These are phyloP conservation scores for Danionella cerebrum DNA, from an alignment of 2,113 vertebrate genomes.

Conservation along the genomic window DNA sequence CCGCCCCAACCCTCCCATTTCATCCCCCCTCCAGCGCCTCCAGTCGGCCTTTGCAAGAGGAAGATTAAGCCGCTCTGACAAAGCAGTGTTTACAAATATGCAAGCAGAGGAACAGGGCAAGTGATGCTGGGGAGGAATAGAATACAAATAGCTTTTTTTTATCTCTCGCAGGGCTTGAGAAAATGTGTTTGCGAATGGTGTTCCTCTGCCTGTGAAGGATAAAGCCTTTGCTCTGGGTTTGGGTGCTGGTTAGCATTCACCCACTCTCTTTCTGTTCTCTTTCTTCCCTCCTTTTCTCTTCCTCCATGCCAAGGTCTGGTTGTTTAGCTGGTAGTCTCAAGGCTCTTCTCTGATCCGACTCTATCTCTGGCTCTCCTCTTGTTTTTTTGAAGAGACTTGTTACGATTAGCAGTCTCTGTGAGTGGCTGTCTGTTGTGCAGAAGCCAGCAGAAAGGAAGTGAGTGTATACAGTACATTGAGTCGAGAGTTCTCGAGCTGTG, in stretches of 20 bases:
- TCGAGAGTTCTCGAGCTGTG: conserved; percentile 48
- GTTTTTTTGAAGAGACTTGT: conserved; percentile 44
- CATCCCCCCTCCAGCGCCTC: conserved; percentile 41
- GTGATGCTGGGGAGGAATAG: conserved; percentile 71
- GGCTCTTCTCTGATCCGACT: background rate
- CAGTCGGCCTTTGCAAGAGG: conserved; percentile 64
- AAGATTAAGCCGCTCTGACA: conserved; percentile 76
- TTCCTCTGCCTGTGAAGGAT: conserved; percentile 73
- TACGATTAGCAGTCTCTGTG: conserved; percentile 60
- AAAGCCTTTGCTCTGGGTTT: conserved; percentile 64
- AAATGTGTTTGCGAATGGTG: conserved; percentile 76
- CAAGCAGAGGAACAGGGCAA: conserved; percentile 72
- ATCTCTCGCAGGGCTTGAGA: conserved; percentile 71
- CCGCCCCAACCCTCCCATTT: conserved; percentile 8
- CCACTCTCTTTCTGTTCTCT: conserved; percentile 44
- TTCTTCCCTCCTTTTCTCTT: conserved; percentile 40
- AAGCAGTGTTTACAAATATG: conserved; percentile 75
- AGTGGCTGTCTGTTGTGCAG: conserved; percentile 51
- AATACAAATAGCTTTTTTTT: conserved; percentile 80
- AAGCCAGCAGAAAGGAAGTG: conserved; percentile 60
- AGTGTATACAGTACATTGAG: conserved; percentile 67
- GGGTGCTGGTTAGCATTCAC: conserved; percentile 71
- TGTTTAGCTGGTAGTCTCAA: conserved; percentile 16
- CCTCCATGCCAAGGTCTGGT: conserved; percentile 7
- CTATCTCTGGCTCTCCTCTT: background rate